Evolutionary conservation across 2,797 vertebrate genomes (phyloP).

Genomic region (Scleropages formosus): DNA sequence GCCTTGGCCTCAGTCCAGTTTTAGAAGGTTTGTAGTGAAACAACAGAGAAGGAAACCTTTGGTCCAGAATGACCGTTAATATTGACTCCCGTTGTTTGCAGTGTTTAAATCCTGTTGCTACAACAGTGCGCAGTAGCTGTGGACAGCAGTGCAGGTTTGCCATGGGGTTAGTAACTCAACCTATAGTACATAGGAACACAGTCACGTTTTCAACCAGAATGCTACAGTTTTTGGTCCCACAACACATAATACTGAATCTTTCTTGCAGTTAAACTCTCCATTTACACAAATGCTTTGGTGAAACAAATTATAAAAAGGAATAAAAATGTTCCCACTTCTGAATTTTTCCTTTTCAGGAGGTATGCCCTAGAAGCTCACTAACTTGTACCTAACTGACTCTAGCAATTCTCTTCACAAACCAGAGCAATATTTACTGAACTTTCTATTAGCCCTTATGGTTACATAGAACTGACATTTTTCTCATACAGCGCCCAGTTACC

Average conservation of each 20-base stretch:
- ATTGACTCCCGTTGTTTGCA: conserved; percentile 22
- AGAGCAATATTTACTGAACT: conserved; percentile 8
- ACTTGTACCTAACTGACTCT: not conserved
- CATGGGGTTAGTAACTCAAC: not conserved
- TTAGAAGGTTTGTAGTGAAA: conserved; percentile 9
- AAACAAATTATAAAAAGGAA: conserved; percentile 9
- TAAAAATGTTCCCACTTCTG: not conserved
- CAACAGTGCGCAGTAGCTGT: no score
- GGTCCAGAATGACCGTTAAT: conserved; percentile 23
- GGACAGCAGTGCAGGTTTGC: not conserved
- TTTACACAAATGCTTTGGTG: conserved; percentile 2
- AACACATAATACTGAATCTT: conserved; percentile 2
- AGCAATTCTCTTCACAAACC: conserved; percentile 9
- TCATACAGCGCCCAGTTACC: not conserved
- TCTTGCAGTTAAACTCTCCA: conserved; percentile 9
- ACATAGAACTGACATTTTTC: conserved; percentile 13
- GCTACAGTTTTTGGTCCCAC: conserved; percentile 6
- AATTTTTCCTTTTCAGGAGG: not conserved
- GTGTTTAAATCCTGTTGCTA: not conserved
- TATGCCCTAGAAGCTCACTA: not conserved
- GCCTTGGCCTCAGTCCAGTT: conserved; percentile 2
- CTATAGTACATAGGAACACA: conserved; percentile 15
- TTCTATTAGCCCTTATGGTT: conserved; percentile 24
- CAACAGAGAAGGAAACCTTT: conserved; percentile 14
- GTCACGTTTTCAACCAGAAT: conserved; percentile 2